Base-by-base conservation (phyloP, 1,140 invertebrate species). In the Hylaeus volcanicus region DNA sequence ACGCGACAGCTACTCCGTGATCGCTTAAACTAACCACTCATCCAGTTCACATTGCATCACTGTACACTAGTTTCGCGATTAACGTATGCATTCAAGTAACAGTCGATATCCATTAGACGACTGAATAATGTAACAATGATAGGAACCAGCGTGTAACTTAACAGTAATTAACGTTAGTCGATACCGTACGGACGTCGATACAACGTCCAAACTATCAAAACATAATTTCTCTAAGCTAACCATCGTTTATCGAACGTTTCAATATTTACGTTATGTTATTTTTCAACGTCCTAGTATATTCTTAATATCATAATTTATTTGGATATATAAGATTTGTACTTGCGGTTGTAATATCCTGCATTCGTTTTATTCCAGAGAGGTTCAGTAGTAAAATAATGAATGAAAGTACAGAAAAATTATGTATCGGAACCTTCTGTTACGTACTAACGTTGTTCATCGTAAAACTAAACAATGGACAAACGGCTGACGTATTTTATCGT, bases 401-500 rank as follows among this genome's bases (percentile, higher is more conserved):
- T 26, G 26, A 26, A 26, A 26, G 26, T 26, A 26, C 26, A 26
- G 26, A 26, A 26, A 26, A 26, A 26, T 26, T 26, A 26, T 26
- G 26, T 26, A 26, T 26, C 26, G 26, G 26, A 26, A 26, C 26
- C 26, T 26, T 26, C 26, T 26, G 26, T 26, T 26, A 26, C 26
- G 26, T 26, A 26, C 26, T 26, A 26, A 26, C 26, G 26, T 26
- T 26, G 26, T 26, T 26, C 26, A 26, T 26, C 26, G 26, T 26
- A 26, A 26, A 26, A 26, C 26, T 26, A 89, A 88, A 80, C 86
- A 78, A 85, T 56, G 75, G 77, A 51, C 43, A 26, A 85, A 60
- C 74, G 66, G 75, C 68, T 72, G 73, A 71, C 53, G 79, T 86
- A 86, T 85, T 90, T 91, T 90, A 90, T 91, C 87, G 86, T 77